Conservation (phyloP, 2,113 vertebrate genomes). For the Lagenorhynchus albirostris region DNA sequence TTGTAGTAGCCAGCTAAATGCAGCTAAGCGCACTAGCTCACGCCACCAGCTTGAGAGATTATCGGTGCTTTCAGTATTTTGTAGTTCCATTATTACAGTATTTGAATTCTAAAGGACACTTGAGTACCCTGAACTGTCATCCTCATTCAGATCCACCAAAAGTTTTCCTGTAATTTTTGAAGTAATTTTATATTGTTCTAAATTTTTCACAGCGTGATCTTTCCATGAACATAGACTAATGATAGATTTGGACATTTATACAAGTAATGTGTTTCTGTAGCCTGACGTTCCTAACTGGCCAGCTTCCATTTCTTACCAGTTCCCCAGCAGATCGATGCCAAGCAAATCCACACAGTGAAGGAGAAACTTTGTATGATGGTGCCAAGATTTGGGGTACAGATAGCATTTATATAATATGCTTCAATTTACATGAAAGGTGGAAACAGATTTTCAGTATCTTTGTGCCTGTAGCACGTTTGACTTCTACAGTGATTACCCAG, state of each 20-base stretch:
- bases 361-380: background rate
- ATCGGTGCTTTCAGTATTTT: background rate
- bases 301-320: conserved; percentile 36
- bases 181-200: background rate
- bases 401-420: background rate
- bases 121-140: background rate
- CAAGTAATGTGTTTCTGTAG: background rate
- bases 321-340: background rate
- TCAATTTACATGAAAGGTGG: background rate
- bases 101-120: background rate
- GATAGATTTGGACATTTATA: conserved; percentile 28
- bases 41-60: background rate
- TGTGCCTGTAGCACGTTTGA: background rate
- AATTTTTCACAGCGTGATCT: conserved; percentile 8
- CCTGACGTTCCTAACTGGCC: conserved; percentile 34
- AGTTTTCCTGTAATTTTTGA: background rate
- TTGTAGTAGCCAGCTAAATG: background rate
- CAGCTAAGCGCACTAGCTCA: background rate
- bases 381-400: background rate
- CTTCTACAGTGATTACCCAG: background rate
- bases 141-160: background rate
- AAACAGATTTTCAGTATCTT: background rate
- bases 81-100: background rate
- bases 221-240: conserved; percentile 36
- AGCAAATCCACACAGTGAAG: background rate